phyloP scores from a whole-genome alignment of 2,888 invertebrate species.

The Alloplasta piceator region DNA sequence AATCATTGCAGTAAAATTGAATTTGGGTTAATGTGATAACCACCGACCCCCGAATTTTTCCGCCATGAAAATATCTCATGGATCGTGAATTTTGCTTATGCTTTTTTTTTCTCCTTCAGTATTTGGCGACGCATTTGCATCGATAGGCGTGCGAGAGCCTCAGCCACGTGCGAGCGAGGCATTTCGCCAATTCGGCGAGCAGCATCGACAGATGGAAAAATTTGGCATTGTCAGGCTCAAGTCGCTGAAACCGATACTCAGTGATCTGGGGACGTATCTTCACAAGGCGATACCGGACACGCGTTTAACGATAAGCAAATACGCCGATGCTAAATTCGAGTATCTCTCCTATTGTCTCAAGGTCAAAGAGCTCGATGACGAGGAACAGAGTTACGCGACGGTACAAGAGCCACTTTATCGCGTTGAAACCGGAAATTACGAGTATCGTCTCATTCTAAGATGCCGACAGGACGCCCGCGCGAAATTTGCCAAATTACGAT shows the following conservation, averaged over 20 bases:
- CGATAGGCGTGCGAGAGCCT: slow-evolving; percentile 97
- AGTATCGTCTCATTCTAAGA: slow-evolving; percentile 97
- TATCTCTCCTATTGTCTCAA: slow-evolving; percentile 99
- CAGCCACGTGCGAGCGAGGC: slow-evolving; percentile 98
- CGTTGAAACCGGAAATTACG: slow-evolving; percentile 99
- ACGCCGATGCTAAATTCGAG: slow-evolving; percentile 99
- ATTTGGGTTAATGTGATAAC: too few relatives aligned
- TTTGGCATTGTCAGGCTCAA: slow-evolving; percentile 95
- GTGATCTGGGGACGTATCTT: slow-evolving; percentile 97
- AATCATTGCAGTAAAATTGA: too few relatives aligned
- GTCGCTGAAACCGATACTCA: slow-evolving; percentile 95
- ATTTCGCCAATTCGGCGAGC: slow-evolving; percentile 96
- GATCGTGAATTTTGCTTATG: neutral
- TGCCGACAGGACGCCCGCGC: slow-evolving; percentile 97
- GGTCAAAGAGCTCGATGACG: slow-evolving; percentile 99
- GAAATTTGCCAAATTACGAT: slow-evolving; percentile 92
- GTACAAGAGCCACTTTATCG: slow-evolving; percentile 98
- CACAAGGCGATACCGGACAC: slow-evolving; percentile 99
- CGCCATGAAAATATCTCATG: neutral
- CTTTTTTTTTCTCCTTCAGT: slow-evolving; percentile 81
- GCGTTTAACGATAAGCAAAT: slow-evolving; percentile 97
- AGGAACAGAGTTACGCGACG: slow-evolving; percentile 96
- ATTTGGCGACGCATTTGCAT: slow-evolving; percentile 97
- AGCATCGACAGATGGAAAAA: slow-evolving; percentile 96
- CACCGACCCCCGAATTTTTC: too few relatives aligned